phyloP scores from a whole-genome alignment of 2,113 vertebrate genomes.

The Paradisaea rubra region DNA sequence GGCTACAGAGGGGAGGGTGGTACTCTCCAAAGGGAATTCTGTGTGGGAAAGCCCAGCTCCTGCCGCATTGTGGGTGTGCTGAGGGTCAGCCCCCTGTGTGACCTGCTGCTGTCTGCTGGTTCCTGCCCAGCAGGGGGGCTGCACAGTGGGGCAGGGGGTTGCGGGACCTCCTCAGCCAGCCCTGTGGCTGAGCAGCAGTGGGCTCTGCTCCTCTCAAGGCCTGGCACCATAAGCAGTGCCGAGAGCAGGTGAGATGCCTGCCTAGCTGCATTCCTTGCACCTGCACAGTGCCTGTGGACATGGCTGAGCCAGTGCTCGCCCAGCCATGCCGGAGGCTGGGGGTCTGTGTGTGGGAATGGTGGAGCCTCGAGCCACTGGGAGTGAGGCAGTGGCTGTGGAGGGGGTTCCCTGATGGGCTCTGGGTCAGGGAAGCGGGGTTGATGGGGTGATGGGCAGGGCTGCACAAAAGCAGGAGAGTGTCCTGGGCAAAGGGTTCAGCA shows the following conservation, averaged over 20 bases:
- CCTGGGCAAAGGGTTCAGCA: fast-evolving
- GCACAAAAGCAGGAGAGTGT: neutral
- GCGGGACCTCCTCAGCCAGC: fast-evolving
- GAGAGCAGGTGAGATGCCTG: neutral
- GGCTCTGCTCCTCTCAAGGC: neutral
- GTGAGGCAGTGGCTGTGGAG: fast-evolving
- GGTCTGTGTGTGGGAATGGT: fast-evolving
- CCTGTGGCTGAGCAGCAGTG: neutral
- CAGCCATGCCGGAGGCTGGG: fast-evolving
- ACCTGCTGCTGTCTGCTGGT: neutral
- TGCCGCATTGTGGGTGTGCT: fast-evolving
- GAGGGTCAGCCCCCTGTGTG: neutral
- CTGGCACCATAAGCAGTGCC: fast-evolving
- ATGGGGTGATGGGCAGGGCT: neutral
- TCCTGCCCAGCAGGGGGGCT: fast-evolving
- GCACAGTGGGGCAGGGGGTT: fast-evolving
- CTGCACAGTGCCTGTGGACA: fast-evolving
- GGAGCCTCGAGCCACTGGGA: neutral
- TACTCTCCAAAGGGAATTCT: too few relatives aligned
- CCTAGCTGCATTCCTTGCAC: neutral
- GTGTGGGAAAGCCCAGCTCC: neutral
- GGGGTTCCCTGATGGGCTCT: neutral
- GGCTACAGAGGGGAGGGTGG: neutral
- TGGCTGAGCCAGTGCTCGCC: fast-evolving
- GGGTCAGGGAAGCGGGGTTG: fast-evolving